Conservation (phyloP, 2,797 vertebrate species). For the Crenuchus spilurus region DNA sequence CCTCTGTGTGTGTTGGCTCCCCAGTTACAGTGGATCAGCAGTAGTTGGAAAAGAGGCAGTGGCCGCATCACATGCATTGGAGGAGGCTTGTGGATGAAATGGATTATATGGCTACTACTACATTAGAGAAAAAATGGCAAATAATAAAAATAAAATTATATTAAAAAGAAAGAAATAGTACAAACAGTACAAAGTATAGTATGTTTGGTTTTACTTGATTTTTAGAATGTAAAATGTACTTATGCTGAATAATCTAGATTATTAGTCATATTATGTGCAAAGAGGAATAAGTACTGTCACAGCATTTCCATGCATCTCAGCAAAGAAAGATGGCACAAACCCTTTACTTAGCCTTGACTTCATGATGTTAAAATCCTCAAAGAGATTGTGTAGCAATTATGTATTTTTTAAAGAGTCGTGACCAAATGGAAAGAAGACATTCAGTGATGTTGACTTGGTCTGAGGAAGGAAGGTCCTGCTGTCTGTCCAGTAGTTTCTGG, state of each 20-base stretch:
- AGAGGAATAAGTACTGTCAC: neutral
- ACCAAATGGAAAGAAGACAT: slow-evolving; percentile 45
- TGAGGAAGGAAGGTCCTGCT: slow-evolving; percentile 54
- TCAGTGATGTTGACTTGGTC: slow-evolving; percentile 55
- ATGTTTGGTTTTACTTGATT: neutral
- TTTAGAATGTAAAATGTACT: neutral
- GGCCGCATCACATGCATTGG: too few species aligned
- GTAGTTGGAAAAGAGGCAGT: too few species aligned
- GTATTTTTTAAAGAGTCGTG: slow-evolving; percentile 42
- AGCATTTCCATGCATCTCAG: neutral
- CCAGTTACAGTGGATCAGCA: too few species aligned
- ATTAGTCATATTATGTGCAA: neutral
- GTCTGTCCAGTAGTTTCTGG: slow-evolving; percentile 56
- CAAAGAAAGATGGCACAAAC: neutral
- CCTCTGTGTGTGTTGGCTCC: too few species aligned
- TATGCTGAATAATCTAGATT: neutral
- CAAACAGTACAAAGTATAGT: neutral
- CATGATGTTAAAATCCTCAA: slow-evolving; percentile 7
- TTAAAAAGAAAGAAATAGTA: too few species aligned
- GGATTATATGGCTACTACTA: too few species aligned
- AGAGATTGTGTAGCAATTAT: slow-evolving; percentile 64
- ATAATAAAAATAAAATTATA: too few species aligned
- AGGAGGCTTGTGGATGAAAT: too few species aligned
- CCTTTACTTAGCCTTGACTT: neutral
- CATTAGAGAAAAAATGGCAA: too few species aligned